Evolutionary conservation across 1,140 invertebrate species (phyloP), one percentile per base, ranked within the genome.

Genomic region (Papilio machaon): DNA sequence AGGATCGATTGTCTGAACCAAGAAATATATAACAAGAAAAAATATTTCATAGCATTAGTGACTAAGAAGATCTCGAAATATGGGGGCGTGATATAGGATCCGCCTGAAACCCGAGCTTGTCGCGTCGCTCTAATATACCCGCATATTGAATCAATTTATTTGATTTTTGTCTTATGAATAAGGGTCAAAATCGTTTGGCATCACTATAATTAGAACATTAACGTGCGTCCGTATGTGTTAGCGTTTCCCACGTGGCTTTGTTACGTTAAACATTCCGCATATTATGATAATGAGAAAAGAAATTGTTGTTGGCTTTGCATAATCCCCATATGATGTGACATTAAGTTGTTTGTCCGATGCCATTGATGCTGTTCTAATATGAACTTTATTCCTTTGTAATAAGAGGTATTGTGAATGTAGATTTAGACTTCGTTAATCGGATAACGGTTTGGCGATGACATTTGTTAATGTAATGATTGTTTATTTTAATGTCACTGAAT

Each of bases 171-270:
- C 7, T n/a, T 47, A 11, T 7, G 0, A 17, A 49, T 67, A 79
- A 47, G 75, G 81, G 60, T 80, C 54, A 81, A 67, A 47, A 47
- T 81, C 4, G 43, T 52, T 58, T 79, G 80, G 17, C 49, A 47
- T 49, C 35, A 13, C 47, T 82, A 38, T 73, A 73, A 80, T 79
- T 74, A 79, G 46, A 70, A 76, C 49, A 77, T 46, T 60, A 35
- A 23, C 76, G 67, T 73, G 73, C 49, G 81, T 73, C 30, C 64
- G 23, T 58, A 60, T 73, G 78, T 88, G 84, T 90, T 90, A 88
- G 84, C 83, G 79, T 89, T 91, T 92, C 91, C 86, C 90, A 91
- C 87, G 90, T 89, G 84, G 75, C 81, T 88, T 87, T 87, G 84
- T 86, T 49, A 84, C 86, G 86, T 87, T 88, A 88, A 90, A 91